Base-by-base conservation (phyloP, 2,888 invertebrate species). In the Acrobasis consociella region DNA sequence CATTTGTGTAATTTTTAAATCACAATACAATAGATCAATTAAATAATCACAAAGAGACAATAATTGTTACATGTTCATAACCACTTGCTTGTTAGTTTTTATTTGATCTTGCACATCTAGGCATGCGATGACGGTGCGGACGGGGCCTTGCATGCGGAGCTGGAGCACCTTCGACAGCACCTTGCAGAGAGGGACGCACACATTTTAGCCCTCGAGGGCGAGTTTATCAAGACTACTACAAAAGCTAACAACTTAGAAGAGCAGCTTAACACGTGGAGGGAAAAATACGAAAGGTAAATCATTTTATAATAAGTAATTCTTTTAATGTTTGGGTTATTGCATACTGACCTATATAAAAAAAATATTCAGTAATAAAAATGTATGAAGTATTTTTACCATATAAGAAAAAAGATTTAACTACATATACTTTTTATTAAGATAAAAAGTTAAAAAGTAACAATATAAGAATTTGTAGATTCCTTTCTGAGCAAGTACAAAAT, bases 181-280 rank as follows among this genome's bases (percentile, higher is more conserved):
- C 88, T 98, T 42, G 89, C 96, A 15, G 97, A 97, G 81, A 94
- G 96, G 72, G 97, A 98, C 79, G 94, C 94, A 70, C 97, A 97
- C 81, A 96, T 98, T 74, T 94, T 96, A 68, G 96, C 95, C 74
- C 95, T 98, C 93, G 98, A 98, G 86, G 95, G 96, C 1, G 97
- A 97, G 82, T 96, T 97, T 83, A 91, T 97, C 67, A 96, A 96
- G 75, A 96, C 96, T 79, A 95, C 95, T 62, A 95, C 96, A 58
- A 95, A 96, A 76, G 94, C 96, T 78, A 95, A 95, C 38, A 95
- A 96, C 65, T 93, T 97, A 63, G 95, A 96, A 76, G 97, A 97
- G 71, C 97, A 98, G 84, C 90, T 98, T 62, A 89, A 95, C 60
- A 96, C 97, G 72, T 97, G 98, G 96, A 95, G 97, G 82, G 98